Base-by-base conservation (phyloP, 2,888 invertebrate species). In the Agrypnus murinus region DNA sequence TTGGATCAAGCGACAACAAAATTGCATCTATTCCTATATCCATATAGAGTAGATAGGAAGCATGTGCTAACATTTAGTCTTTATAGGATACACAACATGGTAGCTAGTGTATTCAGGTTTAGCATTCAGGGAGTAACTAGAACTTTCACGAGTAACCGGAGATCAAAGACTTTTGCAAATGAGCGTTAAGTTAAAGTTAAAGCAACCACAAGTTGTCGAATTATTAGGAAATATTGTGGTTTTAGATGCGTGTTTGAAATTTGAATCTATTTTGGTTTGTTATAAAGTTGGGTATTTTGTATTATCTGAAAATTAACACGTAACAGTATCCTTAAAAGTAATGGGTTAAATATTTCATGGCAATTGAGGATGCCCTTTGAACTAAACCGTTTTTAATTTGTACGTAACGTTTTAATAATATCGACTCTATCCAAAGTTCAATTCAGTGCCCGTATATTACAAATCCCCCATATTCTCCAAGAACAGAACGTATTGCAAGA, bases 121-220 rank as follows among this genome's bases (percentile, higher is more conserved):
- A 25, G 25, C 5, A 25, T 25, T 25, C 5, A 3, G 25, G 25
- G 25, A 25, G 19, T 31, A 32, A 53, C 8, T 6, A 17, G 7
- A 55, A 55, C 55, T 55, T 36, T n/a, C 50, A 25, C 55, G 15
- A 55, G 36, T 17, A 17, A 17, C 36, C 36, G 36, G 19, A 55
- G 10, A 36, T 55, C 36, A 36, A 36, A 55, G 55, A 14, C 36
- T 10, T 7, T 25, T 12, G 14, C 32, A 15, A 53, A 53, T 32
- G 53, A 53, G 53, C 32, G 7, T 15, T 36, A 55, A 55, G 8
- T 17, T 55, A 15, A 15, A 25, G 17, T 36, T 55, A 36, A 25
- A 55, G 31, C n/a, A 34, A 19, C 55, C 36, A n/a, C 55, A 55
- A 12, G 36, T 55, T 32, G 14, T 53, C 53, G 10, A 48, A 48